Percentiles rank a stretch among this genome's conserved stretches.
These are phyloP conservation scores for Tupaia tana DNA, from an alignment of 2,113 vertebrate genomes.

Conservation along the genomic window DNA sequence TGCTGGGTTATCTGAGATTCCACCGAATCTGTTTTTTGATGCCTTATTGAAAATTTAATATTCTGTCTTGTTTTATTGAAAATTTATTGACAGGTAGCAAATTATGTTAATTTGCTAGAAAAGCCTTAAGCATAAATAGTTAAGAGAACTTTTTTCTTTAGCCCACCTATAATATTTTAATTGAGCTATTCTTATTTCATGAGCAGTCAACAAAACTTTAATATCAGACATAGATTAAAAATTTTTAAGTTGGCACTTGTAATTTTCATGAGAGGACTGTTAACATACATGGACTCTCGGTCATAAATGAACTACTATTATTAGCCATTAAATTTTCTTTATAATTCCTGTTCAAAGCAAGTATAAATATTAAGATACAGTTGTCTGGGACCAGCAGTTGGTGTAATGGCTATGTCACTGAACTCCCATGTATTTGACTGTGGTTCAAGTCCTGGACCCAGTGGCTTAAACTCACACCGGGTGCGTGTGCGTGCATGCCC, in stretches of 20 bases:
- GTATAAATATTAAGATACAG: not conserved
- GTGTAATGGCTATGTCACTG: too few relatives aligned
- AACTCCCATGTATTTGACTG: too few relatives aligned
- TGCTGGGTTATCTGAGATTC: not conserved
- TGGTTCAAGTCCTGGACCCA: too few relatives aligned
- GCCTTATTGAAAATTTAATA: not conserved
- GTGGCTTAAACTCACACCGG: too few relatives aligned
- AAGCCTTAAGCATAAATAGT: not conserved
- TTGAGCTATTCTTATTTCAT: not conserved
- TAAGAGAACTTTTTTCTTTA: not conserved
- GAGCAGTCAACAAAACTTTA: not conserved
- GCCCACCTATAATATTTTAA: not conserved
- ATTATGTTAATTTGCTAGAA: not conserved
- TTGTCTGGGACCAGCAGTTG: not conserved
- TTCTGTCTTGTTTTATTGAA: conserved; percentile 21
- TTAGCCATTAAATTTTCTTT: not conserved
- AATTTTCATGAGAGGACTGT: not conserved
- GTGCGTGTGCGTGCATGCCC: too few relatives aligned
- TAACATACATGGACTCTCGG: not conserved
- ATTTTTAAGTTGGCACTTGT: not conserved
- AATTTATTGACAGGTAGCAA: not conserved
- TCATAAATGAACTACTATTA: not conserved
- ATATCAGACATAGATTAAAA: not conserved
- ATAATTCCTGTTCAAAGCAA: not conserved
- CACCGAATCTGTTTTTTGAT: not conserved